Percentiles rank a stretch among this genome's conserved stretches.
These are phyloP conservation scores for Colostygia pectinataria DNA, from an alignment of 2,888 invertebrate genomes.

Conservation along the genomic window DNA sequence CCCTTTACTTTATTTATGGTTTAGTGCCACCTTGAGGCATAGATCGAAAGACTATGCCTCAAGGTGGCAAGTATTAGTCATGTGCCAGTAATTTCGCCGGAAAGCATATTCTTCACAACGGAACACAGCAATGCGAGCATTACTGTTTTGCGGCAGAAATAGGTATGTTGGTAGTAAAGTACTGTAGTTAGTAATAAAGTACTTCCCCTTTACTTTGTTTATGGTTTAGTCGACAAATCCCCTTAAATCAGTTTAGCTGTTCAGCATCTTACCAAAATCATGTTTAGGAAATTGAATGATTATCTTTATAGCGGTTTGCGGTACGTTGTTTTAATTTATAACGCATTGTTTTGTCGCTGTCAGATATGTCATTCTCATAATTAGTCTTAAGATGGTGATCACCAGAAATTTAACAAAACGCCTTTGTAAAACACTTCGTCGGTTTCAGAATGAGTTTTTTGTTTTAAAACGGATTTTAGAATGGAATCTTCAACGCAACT, in stretches of 20 bases:
- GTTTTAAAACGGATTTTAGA: not conserved
- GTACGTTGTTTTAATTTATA: slow-evolving; percentile 29
- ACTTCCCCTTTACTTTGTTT: too few relatives aligned
- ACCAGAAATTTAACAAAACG: slow-evolving; percentile 11
- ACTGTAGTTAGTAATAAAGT: too few relatives aligned
- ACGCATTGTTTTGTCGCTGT: slow-evolving; percentile 22
- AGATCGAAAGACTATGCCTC: too few relatives aligned
- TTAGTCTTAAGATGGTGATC: not conserved
- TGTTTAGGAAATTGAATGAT: slow-evolving; percentile 40
- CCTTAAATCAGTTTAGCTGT: not conserved
- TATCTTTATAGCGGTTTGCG: slow-evolving; percentile 31
- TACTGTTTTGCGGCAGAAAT: too few relatives aligned
- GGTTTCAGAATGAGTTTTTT: not conserved
- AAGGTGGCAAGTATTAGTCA: too few relatives aligned
- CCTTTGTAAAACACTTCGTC: slow-evolving; percentile 11
- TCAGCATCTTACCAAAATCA: slow-evolving; percentile 22
- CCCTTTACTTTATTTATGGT: too few relatives aligned
- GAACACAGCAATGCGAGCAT: too few relatives aligned
- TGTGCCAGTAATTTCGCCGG: too few relatives aligned
- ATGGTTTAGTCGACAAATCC: not conserved
- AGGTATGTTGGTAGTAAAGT: too few relatives aligned
- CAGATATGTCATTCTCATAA: slow-evolving; percentile 24
- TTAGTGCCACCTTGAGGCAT: too few relatives aligned
- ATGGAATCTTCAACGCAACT: not conserved
- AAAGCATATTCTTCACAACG: too few relatives aligned